Evolutionary conservation across 1,140 invertebrate species (phyloP), one percentile per base, ranked within the genome.

Genomic region (Caenorhabditis remanei): DNA sequence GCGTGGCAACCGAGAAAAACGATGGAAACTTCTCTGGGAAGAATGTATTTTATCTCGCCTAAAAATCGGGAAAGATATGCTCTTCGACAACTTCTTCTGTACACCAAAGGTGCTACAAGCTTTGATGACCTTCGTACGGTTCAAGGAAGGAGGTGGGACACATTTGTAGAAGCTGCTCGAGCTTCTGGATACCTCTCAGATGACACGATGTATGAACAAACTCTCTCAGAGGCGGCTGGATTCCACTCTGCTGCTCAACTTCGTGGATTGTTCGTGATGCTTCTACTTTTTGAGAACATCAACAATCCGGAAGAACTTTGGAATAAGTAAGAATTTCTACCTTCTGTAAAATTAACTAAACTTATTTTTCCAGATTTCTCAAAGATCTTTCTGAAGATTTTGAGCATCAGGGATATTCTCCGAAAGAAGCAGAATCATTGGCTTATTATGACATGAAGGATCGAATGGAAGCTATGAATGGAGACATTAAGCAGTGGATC

Each of bases 81-180:
- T 19, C 32, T 71, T 71, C 65, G 65, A 8, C 32, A 41, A n/a
- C 65, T 71, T 40, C 65, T 71, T 40, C 65, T 71, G n/a, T 41
- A 19, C 65, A 71, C n/a, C 8, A 71, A 71, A 40, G 32, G 65
- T 6, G 65, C 65, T 24, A 71, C 65, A 11, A 19, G 14, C 19
- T 58, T 19, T n/a, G 55, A 58, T 19, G 55, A 58, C n/a, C 55
- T 58, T 58, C 55, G 13, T 6, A 58, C 55, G 14, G 55, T 58
- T n/a, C 13, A 58, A n/a, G 55, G 55, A 19, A 6, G 6, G 6
- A 16, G 6, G 19, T 58, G 19, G 14, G 55, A 58, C 55, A 58
- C 55, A n/a, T 58, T 58, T n/a, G 19, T 58, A 7, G 55, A 58
- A 14, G 55, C 19, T 19, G 55, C 55, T 58, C 55, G 19, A 58